Evolutionary conservation across 2,797 vertebrate species (phyloP), one percentile per base, ranked within the genome.

Genomic region (Sphaeramia orbicularis): DNA sequence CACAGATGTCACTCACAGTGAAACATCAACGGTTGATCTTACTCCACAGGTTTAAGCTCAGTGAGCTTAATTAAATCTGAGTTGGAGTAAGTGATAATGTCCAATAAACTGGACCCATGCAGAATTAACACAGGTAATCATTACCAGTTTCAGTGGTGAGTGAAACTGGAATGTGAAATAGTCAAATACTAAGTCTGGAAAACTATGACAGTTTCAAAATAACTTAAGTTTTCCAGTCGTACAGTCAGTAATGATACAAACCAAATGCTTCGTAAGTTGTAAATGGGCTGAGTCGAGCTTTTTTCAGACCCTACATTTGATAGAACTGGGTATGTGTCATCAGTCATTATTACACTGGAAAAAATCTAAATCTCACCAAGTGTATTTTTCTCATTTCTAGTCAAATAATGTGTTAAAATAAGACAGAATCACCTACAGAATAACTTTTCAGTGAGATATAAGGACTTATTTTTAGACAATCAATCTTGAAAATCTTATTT

Each of bases 11-110:
- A 54, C 0, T 36, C 35, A 24, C 32, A 57, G 35, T 60, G 36
- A 81, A 70, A 67, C 63, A 65, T 52, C 68, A 52, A 75, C 51
- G 18, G 36, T 40, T 73, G 32, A 76, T 53, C 36, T 15, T 45
- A 56, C 15, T 43, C 14, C 14, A 50, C 13, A 36, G 14, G 36
- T 57, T 56, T 27, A 72, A 54, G 30, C 54, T 49, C 14, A 43
- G 45, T 30, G 67, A 49, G 24, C 0, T 15, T 48, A 38, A 38
- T 32, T 64, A 21, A 11, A 40, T 44, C 12, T 41, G 14, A 18
- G 16, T 54, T 7, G 10, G 50, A 60, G 8, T 24, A 12, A 10
- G 32, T 42, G 10, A 19, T 8, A 10, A 45, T 44, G 21, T 36
- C 1, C 0, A 0, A 19, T 24, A 38, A 66, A 43, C 41, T 49